A percentile compares a stretch with the other conserved stretches of the same genome.
Evolutionary conservation across 2,888 invertebrate genomes (phyloP).

Genomic region (Amphipyra tragopoginis): DNA sequence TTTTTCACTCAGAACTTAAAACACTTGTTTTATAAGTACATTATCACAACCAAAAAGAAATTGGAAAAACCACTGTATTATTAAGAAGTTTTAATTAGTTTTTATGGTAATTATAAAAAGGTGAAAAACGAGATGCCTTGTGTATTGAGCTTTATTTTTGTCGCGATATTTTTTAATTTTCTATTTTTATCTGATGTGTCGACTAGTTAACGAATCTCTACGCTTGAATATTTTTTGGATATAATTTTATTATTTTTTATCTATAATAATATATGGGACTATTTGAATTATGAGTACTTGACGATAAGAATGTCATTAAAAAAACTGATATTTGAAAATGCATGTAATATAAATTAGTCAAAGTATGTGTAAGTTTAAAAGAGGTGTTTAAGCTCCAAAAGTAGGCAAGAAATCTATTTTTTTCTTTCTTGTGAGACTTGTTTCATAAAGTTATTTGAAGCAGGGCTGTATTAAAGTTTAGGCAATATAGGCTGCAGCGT

Average conservation of each 20-base stretch:
- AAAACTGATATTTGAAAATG: no score
- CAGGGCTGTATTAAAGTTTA: no score
- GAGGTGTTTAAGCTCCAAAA: no score
- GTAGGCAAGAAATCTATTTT: no score
- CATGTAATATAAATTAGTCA: no score
- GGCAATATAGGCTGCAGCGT: no score
- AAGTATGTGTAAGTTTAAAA: no score
- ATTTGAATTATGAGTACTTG: constrained; percentile 34
- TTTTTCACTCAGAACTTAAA: background rate
- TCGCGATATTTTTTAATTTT: constrained; percentile 48
- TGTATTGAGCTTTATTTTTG: constrained; percentile 65
- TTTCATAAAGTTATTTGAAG: no score
- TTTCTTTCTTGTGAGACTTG: no score
- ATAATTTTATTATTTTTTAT: constrained; percentile 38
- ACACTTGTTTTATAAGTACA: constrained; percentile 2
- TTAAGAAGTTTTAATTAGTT: constrained; percentile 43
- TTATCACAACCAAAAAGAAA: constrained; percentile 19
- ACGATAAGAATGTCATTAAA: background rate
- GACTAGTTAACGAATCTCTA: constrained; percentile 60
- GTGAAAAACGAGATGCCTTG: constrained; percentile 60
- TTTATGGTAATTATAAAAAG: constrained; percentile 38
- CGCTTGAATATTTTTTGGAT: constrained; percentile 48
- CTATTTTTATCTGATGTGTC: constrained; percentile 44
- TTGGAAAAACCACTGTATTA: constrained; percentile 21
- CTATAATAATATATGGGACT: constrained; percentile 26